Base-by-base conservation (phyloP, 2,113 vertebrate species). In the Cisticola juncidis region DNA sequence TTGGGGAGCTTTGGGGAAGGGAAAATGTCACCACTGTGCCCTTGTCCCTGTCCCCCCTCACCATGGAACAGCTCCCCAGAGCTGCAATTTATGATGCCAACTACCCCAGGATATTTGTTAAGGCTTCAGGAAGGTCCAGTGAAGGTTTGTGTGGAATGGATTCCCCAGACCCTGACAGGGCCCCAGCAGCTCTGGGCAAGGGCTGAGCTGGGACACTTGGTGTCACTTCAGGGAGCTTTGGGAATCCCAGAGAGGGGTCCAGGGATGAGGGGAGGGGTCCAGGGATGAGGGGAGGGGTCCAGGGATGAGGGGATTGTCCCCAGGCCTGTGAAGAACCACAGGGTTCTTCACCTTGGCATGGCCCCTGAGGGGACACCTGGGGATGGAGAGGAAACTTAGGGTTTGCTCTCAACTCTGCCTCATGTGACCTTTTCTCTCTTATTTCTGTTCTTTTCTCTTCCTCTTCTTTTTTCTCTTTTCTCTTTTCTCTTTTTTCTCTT, bases 321-420 rank as follows among this genome's bases (percentile, higher is more conserved):
- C 60, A 81, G 60, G 12, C 33, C 19, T 68, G 64, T 35, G 2
- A 2, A 1, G 9, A 15, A 21, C 45, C 35, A 12, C 14, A 5
- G 36, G 23, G 12, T 2, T 83, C 50, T 28, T 58, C 28, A 17
- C 33, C 42, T 29, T 40, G n/a, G 1, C 60, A 18, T 4, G 77
- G 26, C n/a, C 26, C 77, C 10, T 3, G 78, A 11, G 42, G 62
- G 42, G 62, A 57, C 64, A n/a, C 22, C 19, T 51, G 23, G 14
- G 3, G 21, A 17, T 2, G 40, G 31, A 29, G 8, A 2, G 35
- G 28, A 48, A 64, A 14, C 23, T 2, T 1, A 4, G 19, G 14
- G 0, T 31, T 58, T 81, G 22, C 47, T 40, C 29, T 28, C 70
- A 42, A 1, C 57, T 31, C 36, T 29, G 12, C n/a, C 70, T 53